Percentiles rank a stretch among this genome's conserved stretches.
These are phyloP conservation scores for Eira barbara DNA, from an alignment of 2,113 vertebrate genomes.

Conservation along the genomic window DNA sequence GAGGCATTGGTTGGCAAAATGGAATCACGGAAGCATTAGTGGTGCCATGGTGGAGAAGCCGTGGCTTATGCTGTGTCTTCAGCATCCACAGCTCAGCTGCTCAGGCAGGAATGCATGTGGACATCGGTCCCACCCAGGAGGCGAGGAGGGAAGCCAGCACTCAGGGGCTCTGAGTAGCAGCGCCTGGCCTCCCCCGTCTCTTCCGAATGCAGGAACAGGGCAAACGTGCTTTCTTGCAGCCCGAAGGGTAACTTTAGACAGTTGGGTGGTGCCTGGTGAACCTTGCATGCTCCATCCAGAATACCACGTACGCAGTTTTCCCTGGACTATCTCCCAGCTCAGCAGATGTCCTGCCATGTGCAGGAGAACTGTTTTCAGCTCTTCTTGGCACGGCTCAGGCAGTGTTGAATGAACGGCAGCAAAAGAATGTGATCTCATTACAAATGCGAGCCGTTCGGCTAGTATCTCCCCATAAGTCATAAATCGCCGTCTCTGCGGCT, in stretches of 20 bases:
- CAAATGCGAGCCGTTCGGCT: accelerated
- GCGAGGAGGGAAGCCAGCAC: accelerated
- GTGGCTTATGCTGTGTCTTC: accelerated
- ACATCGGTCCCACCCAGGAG: accelerated
- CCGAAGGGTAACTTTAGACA: not conserved
- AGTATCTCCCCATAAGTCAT: not conserved
- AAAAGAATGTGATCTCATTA: not conserved
- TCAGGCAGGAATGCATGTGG: not conserved
- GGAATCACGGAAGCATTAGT: not conserved
- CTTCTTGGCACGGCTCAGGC: not conserved
- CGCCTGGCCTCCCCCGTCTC: accelerated
- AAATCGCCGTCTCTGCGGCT: accelerated
- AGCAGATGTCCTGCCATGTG: not conserved
- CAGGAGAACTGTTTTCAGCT: not conserved
- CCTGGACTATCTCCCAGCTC: not conserved
- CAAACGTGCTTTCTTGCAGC: accelerated
- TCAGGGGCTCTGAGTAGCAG: accelerated
- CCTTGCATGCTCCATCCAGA: not conserved
- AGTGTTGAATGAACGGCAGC: no score
- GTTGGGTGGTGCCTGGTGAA: no score
- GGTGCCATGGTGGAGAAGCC: accelerated
- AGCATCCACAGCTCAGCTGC: not conserved
- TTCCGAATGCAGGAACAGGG: no score
- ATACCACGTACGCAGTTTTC: accelerated
- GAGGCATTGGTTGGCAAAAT: not conserved